Conservation (phyloP, 2,888 invertebrate species). For the Drosophila pullipes region DNA sequence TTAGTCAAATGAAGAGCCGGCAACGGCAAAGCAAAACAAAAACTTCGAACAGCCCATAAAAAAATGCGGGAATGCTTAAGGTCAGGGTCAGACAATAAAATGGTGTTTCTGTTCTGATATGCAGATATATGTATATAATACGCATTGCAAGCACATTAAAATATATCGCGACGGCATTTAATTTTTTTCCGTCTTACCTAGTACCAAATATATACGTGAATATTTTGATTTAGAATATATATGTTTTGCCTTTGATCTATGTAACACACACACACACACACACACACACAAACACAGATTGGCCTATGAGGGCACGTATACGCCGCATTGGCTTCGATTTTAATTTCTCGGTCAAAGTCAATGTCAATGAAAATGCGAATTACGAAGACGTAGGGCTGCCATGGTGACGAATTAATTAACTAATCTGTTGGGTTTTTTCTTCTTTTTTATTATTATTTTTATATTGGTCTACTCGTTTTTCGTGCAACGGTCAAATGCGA, state of each 20-base stretch:
- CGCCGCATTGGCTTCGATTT: slow-evolving; percentile 70
- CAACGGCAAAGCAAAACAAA: background rate
- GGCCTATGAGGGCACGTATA: slow-evolving; percentile 34
- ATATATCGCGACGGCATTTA: background rate
- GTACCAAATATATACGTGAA: slow-evolving; percentile 6
- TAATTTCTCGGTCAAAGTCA: slow-evolving; percentile 82
- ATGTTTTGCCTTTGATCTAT: background rate
- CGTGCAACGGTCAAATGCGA: slow-evolving; percentile 64
- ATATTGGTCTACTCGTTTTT: slow-evolving; percentile 28
- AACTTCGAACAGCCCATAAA: background rate
- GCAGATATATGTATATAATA: no score
- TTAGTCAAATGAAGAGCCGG: background rate
- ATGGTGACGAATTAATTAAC: slow-evolving; percentile 49
- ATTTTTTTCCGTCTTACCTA: slow-evolving; percentile 3
- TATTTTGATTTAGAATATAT: background rate
- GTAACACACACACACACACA: background rate
- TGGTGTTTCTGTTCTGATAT: background rate
- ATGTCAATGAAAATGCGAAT: slow-evolving; percentile 80
- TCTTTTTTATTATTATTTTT: slow-evolving; percentile 15
- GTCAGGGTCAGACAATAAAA: background rate
- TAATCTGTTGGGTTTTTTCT: slow-evolving; percentile 15
- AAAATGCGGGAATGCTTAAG: background rate
- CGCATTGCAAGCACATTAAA: background rate
- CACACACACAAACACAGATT: background rate
- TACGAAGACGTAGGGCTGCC: slow-evolving; percentile 35